These are phyloP conservation scores for Coregonus suidteri DNA, from an alignment of 2,797 vertebrate genomes.

Conservation along the genomic window DNA sequence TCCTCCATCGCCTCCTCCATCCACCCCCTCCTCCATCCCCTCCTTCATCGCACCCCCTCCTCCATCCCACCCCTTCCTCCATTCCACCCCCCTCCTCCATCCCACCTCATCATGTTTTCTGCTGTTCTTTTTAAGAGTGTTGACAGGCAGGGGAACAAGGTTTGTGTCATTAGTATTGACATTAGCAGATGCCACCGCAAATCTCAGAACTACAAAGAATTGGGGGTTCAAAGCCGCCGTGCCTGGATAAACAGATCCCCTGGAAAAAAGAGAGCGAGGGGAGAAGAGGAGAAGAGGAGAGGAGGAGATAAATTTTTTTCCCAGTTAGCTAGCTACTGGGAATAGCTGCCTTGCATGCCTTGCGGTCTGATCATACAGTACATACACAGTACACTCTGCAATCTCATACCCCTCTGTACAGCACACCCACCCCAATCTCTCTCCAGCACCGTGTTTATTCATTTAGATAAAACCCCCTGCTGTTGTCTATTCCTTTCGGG, in stretches of 20 bases:
- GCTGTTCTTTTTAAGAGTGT: slow-evolving; percentile 39
- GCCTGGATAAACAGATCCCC: slow-evolving; percentile 70
- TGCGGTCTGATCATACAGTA: slow-evolving; percentile 43
- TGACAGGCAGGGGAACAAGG: slow-evolving; percentile 53
- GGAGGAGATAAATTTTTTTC: slow-evolving; percentile 31
- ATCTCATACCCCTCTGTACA: not conserved
- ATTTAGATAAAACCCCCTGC: slow-evolving; percentile 42
- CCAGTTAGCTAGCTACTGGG: slow-evolving; percentile 16
- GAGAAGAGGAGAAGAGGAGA: slow-evolving; percentile 18
- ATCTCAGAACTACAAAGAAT: slow-evolving; percentile 75
- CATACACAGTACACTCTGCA: slow-evolving; percentile 18
- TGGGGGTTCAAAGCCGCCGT: slow-evolving; percentile 71
- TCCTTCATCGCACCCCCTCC: not conserved
- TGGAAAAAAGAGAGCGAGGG: slow-evolving; percentile 30
- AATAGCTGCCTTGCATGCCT: slow-evolving; percentile 25
- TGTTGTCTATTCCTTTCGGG: slow-evolving; percentile 24
- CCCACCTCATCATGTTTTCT: slow-evolving; percentile 13
- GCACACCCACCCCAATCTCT: slow-evolving; percentile 10
- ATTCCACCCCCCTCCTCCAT: no score
- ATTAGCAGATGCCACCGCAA: slow-evolving; percentile 73
- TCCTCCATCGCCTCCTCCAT: no score
- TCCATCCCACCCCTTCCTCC: no score
- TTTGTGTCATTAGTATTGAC: slow-evolving; percentile 73
- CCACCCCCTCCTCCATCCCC: no score
- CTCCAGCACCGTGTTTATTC: slow-evolving; percentile 43